Percentiles rank a stretch among this genome's conserved stretches.
phyloP scores from a whole-genome alignment of 2,888 invertebrate species.

The Limenitis camilla region DNA sequence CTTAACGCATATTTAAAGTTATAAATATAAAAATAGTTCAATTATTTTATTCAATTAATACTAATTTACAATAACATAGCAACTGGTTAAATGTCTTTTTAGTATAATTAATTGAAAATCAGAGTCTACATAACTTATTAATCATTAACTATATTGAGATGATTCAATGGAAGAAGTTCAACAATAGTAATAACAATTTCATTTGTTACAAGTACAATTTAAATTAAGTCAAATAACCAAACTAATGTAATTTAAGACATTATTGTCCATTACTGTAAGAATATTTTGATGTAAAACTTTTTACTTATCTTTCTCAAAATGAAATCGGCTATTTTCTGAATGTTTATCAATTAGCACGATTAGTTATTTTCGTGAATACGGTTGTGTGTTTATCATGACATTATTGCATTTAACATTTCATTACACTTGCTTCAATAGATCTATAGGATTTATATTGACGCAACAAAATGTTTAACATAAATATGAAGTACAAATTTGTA shows the following conservation, averaged over 20 bases:
- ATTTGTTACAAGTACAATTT: slow-evolving; percentile 17
- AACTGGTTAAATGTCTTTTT: too few species aligned
- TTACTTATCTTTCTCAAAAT: slow-evolving; percentile 12
- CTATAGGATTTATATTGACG: slow-evolving; percentile 1
- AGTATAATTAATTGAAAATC: too few species aligned
- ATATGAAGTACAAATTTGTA: too few species aligned
- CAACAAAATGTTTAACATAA: too few species aligned
- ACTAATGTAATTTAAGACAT: slow-evolving; percentile 7
- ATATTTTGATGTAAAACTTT: slow-evolving; percentile 20
- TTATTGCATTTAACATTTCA: slow-evolving; percentile 50
- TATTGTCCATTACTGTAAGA: slow-evolving; percentile 26
- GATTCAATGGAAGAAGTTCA: too few species aligned
- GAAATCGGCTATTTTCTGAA: slow-evolving; percentile 27
- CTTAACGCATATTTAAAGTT: too few species aligned
- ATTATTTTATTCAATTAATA: too few species aligned
- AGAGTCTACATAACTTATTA: too few species aligned
- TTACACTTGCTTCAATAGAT: neutral
- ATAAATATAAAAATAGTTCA: too few species aligned
- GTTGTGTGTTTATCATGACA: slow-evolving; percentile 48
- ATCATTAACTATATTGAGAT: too few species aligned
- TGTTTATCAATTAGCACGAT: slow-evolving; percentile 11
- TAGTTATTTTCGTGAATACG: slow-evolving; percentile 23
- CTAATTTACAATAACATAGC: too few species aligned
- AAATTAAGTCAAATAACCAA: slow-evolving; percentile 2
- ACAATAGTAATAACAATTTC: neutral